These are phyloP conservation scores for Callipepla squamata DNA, from an alignment of 2,113 vertebrate species.

Conservation along the genomic window DNA sequence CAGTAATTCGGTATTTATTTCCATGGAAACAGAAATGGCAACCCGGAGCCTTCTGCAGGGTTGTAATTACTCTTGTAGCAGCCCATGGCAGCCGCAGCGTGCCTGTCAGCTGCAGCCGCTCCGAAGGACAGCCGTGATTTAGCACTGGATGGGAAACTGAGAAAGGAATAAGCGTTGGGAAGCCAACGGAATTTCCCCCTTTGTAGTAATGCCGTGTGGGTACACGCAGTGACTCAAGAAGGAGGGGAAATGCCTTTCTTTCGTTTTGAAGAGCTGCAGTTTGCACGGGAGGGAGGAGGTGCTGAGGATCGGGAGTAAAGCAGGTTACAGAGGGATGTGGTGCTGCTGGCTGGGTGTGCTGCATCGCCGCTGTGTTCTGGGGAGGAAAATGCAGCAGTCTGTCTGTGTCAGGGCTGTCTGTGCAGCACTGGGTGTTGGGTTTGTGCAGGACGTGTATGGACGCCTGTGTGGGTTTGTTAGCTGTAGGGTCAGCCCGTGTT, in stretches of 20 bases:
- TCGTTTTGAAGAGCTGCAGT: background rate
- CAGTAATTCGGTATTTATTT: constrained; percentile 62
- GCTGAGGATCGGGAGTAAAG: rapidly evolving
- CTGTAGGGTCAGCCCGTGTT: constrained; percentile 47
- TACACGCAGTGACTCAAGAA: background rate
- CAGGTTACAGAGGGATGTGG: background rate
- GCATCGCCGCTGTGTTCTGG: background rate
- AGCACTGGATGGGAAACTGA: background rate
- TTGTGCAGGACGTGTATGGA: background rate
- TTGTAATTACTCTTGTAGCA: constrained; percentile 67
- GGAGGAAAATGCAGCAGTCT: rapidly evolving
- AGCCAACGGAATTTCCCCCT: constrained; percentile 9
- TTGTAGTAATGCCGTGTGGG: rapidly evolving
- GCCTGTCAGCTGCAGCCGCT: background rate
- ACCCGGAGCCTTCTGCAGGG: constrained; percentile 49
- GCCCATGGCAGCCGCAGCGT: constrained; percentile 2
- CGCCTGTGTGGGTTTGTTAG: background rate
- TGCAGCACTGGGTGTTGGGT: background rate
- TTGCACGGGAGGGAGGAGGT: background rate
- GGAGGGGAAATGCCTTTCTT: background rate
- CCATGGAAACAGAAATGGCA: constrained; percentile 69
- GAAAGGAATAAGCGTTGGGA: background rate
- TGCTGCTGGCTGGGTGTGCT: background rate
- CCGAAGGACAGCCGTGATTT: background rate
- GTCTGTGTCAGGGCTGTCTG: background rate